A percentile compares a stretch with the other conserved stretches of the same genome.
Evolutionary conservation across 2,888 invertebrate genomes (phyloP).

Genomic region (Leptinotarsa juncta): DNA sequence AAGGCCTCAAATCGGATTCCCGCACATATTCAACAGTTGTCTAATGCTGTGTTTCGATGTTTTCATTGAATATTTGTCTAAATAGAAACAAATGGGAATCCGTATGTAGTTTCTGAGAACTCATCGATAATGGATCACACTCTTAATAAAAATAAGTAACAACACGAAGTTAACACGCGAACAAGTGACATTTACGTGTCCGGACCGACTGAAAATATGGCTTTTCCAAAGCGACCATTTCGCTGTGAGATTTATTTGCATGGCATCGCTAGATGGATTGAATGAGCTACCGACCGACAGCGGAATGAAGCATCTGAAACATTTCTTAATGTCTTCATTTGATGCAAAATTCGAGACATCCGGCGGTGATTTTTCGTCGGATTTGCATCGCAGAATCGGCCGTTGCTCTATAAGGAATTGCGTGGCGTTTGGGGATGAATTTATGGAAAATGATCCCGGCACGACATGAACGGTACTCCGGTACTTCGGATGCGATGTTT

Average conservation of each 20-base stretch:
- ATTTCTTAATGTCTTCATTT: conserved; percentile 52
- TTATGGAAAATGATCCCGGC: conserved; percentile 18
- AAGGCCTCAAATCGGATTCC: too few species aligned
- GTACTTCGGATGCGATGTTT: conserved; percentile 10
- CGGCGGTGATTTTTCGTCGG: conserved; percentile 4
- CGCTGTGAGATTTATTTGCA: conserved; percentile 45
- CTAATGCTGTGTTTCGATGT: too few species aligned
- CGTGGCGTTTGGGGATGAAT: conserved; percentile 16
- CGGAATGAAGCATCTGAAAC: conserved; percentile 35
- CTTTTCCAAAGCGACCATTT: conserved; percentile 19
- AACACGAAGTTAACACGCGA: conserved; percentile 11
- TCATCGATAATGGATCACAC: not conserved
- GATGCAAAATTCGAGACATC: conserved; percentile 34
- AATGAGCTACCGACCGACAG: conserved; percentile 42
- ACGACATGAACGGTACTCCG: conserved; percentile 16
- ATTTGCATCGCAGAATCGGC: conserved; percentile 24
- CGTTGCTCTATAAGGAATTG: conserved; percentile 17
- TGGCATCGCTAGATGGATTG: conserved; percentile 45
- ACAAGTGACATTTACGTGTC: conserved; percentile 6
- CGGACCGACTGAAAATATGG: conserved; percentile 18
- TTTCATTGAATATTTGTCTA: not conserved
- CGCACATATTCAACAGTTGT: too few species aligned
- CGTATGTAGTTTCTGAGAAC: not conserved
- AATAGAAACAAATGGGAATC: not conserved
- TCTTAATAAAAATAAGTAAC: not conserved